phyloP scores from a whole-genome alignment of 2,888 invertebrate genomes.

The Catocala fraxini region DNA sequence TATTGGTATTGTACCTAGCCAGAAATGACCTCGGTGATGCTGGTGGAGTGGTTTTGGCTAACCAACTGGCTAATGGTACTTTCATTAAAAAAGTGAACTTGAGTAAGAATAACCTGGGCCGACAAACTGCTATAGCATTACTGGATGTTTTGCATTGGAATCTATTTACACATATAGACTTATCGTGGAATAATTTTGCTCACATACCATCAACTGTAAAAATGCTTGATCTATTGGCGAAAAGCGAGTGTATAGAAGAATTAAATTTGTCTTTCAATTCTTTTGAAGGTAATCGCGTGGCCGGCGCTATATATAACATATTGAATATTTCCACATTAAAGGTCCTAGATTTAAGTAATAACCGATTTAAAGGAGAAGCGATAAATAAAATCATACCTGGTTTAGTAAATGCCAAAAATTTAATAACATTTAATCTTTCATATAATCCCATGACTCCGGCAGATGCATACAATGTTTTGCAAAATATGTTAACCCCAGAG shows the following conservation, averaged over 20 bases:
- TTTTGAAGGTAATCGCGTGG: conserved; percentile 54
- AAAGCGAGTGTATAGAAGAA: conserved; percentile 50
- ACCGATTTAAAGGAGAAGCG: conserved; percentile 54
- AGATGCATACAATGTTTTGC: conserved; percentile 52
- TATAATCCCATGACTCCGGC: conserved; percentile 57
- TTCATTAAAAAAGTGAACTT: conserved; percentile 48
- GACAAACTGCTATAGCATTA: conserved; percentile 48
- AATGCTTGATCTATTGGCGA: conserved; percentile 51
- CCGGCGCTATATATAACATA: conserved; percentile 48
- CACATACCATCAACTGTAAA: conserved; percentile 44
- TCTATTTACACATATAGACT: conserved; percentile 55
- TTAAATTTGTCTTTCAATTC: conserved; percentile 61
- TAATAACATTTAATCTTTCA: conserved; percentile 60
- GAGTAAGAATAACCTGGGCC: conserved; percentile 57
- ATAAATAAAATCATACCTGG: conserved; percentile 43
- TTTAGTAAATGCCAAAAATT: conserved; percentile 52
- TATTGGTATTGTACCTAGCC: conserved; percentile 51
- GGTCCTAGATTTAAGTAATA: conserved; percentile 57
- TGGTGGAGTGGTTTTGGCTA: conserved; percentile 54
- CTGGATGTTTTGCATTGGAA: conserved; percentile 54
- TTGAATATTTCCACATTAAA: conserved; percentile 50
- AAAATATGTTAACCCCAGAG: conserved; percentile 49
- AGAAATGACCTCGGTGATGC: conserved; percentile 59
- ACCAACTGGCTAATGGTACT: conserved; percentile 46
- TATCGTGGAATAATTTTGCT: conserved; percentile 61